phyloP scores from a whole-genome alignment of 1,140 invertebrate genomes.

The Tribolium castaneum region DNA sequence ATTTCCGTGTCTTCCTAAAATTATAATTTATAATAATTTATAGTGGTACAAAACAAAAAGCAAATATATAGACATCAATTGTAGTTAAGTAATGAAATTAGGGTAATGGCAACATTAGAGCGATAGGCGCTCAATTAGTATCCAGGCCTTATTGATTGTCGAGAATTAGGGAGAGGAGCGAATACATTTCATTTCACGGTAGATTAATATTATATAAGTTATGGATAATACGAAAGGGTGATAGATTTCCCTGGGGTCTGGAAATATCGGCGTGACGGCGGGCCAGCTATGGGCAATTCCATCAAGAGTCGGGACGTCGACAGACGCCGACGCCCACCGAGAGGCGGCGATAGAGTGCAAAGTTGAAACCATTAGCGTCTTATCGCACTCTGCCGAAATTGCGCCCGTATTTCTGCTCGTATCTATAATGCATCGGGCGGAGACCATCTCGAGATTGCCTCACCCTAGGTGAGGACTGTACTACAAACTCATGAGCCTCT shows the following conservation, averaged over 20 bases:
- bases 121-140: slow-evolving; percentile 50
- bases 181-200: slow-evolving; percentile 65
- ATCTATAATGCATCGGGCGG: slow-evolving; percentile 63
- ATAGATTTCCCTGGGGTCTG: slow-evolving; percentile 62
- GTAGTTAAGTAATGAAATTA: slow-evolving; percentile 37
- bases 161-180: slow-evolving; percentile 50
- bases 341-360: slow-evolving; percentile 61
- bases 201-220: slow-evolving; percentile 66
- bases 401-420: slow-evolving; percentile 61
- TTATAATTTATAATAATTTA: not conserved
- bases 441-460: slow-evolving; percentile 59
- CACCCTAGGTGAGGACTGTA: slow-evolving; percentile 55
- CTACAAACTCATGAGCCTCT: slow-evolving; percentile 52
- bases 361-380: slow-evolving; percentile 65
- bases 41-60: not conserved
- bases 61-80: slow-evolving; percentile 7
- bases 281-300: slow-evolving; percentile 40
- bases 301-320: slow-evolving; percentile 45
- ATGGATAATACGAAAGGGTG: slow-evolving; percentile 65
- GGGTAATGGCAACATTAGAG: slow-evolving; percentile 42
- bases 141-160: slow-evolving; percentile 47
- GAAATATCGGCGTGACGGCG: slow-evolving; percentile 51
- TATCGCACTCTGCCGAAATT: slow-evolving; percentile 61
- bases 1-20: not conserved
- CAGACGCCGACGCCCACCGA: slow-evolving; percentile 50